Evolutionary conservation across 92 coral and sea anemone genomes (phyloP).

Genomic region (Montipora capitata): DNA sequence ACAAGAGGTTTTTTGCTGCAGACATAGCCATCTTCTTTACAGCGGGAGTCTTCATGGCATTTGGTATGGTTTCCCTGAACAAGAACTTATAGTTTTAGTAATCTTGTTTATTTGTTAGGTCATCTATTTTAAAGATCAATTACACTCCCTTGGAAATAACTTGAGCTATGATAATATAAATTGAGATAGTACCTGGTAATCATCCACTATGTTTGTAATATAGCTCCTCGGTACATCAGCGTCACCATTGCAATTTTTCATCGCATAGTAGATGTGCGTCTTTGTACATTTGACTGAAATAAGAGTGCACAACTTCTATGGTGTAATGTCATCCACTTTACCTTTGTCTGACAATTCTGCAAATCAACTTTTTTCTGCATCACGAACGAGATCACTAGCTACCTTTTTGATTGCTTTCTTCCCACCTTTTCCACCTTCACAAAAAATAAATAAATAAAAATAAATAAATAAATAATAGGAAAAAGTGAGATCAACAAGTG

Average conservation of each 20-base stretch:
- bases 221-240: slow-evolving; percentile 8
- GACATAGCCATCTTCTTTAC: slow-evolving; percentile 1
- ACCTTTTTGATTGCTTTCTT: neutral
- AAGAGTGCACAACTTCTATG: neutral
- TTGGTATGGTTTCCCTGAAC: neutral
- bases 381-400: neutral
- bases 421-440: slow-evolving; percentile 8
- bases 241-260: slow-evolving; percentile 58
- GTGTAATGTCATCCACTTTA: neutral
- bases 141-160: too few species aligned
- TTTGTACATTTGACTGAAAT: neutral
- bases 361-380: neutral
- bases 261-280: slow-evolving; percentile 26
- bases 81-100: too few species aligned
- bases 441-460: neutral
- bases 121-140: too few species aligned
- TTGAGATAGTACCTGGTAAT: slow-evolving; percentile 1
- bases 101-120: too few species aligned
- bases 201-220: slow-evolving; percentile 30
- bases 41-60: slow-evolving; percentile 5
- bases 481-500: slow-evolving; percentile 17
- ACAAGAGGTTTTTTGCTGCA: slow-evolving; percentile 7
- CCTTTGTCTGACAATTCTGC: neutral
- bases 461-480: too few species aligned
- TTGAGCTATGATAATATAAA: neutral